A percentile compares a stretch with the other conserved stretches of the same genome.
phyloP scores from a whole-genome alignment of 1,140 invertebrate species.

The Drosophila subpulchrella region DNA sequence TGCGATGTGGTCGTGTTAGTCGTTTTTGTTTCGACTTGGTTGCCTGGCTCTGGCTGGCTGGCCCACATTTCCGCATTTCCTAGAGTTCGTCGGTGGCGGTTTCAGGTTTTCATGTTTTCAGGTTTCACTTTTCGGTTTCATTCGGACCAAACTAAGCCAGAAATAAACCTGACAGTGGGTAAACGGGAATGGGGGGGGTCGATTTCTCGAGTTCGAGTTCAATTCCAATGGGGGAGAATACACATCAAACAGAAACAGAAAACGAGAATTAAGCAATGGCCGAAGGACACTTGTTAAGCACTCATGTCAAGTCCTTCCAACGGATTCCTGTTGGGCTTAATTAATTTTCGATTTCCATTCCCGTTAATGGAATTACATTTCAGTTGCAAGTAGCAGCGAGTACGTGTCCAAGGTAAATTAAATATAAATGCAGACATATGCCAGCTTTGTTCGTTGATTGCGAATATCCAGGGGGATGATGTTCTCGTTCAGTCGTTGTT shows the following conservation, averaged over 20 bases:
- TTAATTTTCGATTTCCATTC: constrained; percentile 45
- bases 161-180: constrained; percentile 33
- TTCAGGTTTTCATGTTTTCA: constrained; percentile 39
- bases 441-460: neutral
- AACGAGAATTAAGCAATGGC: constrained; percentile 12
- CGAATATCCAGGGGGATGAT: neutral
- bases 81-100: constrained; percentile 29
- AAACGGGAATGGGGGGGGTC: too few relatives aligned
- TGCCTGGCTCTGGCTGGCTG: constrained; percentile 18
- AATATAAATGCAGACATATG: constrained; percentile 6
- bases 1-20: neutral
- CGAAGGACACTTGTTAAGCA: constrained; percentile 42
- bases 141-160: constrained; percentile 35
- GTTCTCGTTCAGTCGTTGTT: neutral
- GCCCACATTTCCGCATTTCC: constrained; percentile 47
- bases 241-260: constrained; percentile 22
- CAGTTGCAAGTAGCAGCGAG: neutral
- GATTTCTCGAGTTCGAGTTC: neutral
- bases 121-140: constrained; percentile 42
- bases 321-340: constrained; percentile 24
- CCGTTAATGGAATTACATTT: constrained; percentile 39
- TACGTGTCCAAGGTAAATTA: constrained; percentile 14
- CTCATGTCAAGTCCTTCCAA: constrained; percentile 23
- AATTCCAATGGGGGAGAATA: neutral
- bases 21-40: constrained; percentile 14